Evolutionary conservation across 2,113 vertebrate genomes (phyloP), one percentile per base, ranked within the genome.

Genomic region (Gyps fulvus): DNA sequence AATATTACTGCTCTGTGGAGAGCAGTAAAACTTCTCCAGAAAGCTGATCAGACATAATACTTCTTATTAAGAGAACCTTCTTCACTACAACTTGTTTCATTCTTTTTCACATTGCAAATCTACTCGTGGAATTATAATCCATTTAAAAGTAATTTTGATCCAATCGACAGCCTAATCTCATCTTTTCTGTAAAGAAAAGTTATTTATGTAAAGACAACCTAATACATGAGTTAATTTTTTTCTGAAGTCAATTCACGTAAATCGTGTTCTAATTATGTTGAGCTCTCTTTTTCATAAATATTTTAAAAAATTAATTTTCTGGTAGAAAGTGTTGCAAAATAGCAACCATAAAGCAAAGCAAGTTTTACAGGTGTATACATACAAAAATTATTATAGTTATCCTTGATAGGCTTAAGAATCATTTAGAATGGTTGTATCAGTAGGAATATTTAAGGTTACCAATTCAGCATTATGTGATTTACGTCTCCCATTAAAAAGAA

Each of bases 11-110:
- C 71, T 94, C 76, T 95, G 80, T 16, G 47, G 65, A 89, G 76
- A 96, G 54, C 65, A 66, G 80, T 85, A 82, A 91, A 96, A 93
- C 95, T 97, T 97, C 86, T 95, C 87, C 70, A 83, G 73, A 94
- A 79, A 80, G 47, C 55, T 83, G 69, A 32, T 67, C 65, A 88
- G 72, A 69, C 15, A 8, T 17, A 43, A 52, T 21, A 42, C 26
- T 90, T 86, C 10, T 71, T 59, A 71, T 74, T 90, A 88, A 55
- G n/a, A 96, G 69, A 96, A 77, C 47, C 52, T 72, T 65, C 84
- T 91, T 91, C 63, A 66, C 58, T 89, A 47, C n/a, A 77, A 62
- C 40, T 74, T 79, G 20, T 86, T 96, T 94, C 45, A 42, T 59
- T 95, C 52, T 81, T 93, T 88, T 70, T 79, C 62, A 78, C 57